These are phyloP conservation scores for Solenodon paradoxus DNA, from an alignment of 2,113 vertebrate genomes.

Conservation along the genomic window DNA sequence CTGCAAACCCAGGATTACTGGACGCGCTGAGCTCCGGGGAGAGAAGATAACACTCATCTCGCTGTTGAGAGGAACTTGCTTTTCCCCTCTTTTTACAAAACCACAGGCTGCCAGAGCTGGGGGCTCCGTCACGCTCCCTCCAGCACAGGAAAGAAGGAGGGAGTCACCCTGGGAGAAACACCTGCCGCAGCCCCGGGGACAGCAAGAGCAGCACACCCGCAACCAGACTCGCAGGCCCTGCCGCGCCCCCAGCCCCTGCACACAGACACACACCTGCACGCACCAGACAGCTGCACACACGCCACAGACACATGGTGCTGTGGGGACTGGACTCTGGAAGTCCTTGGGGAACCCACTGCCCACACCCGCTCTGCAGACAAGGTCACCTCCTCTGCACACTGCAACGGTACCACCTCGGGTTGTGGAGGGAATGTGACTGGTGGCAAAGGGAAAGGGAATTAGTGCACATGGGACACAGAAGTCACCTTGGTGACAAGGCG, in stretches of 20 bases:
- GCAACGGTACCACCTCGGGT: too few relatives aligned
- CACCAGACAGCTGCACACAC: neutral
- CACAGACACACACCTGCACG: neutral
- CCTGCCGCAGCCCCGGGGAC: too few relatives aligned
- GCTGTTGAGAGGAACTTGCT: too few relatives aligned
- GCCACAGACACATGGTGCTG: neutral
- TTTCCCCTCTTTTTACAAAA: neutral
- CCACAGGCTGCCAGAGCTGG: neutral
- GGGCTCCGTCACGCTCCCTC: neutral
- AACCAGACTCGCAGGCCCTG: too few relatives aligned
- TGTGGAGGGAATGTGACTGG: neutral
- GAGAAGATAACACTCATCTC: too few relatives aligned
- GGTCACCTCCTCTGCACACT: too few relatives aligned
- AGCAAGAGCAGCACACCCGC: rapidly evolving
- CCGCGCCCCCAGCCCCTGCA: too few relatives aligned
- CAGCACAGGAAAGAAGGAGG: neutral
- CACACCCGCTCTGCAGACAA: rapidly evolving
- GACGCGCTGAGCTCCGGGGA: too few relatives aligned
- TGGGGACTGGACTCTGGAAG: neutral
- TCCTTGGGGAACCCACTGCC: neutral
- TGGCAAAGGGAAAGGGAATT: neutral
- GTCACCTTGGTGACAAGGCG: too few relatives aligned
- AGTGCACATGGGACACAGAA: too few relatives aligned
- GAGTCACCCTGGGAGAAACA: neutral
- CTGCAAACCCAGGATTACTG: too few relatives aligned